Conservation (phyloP, 2,888 invertebrate species). For the Euplexia lucipara region DNA sequence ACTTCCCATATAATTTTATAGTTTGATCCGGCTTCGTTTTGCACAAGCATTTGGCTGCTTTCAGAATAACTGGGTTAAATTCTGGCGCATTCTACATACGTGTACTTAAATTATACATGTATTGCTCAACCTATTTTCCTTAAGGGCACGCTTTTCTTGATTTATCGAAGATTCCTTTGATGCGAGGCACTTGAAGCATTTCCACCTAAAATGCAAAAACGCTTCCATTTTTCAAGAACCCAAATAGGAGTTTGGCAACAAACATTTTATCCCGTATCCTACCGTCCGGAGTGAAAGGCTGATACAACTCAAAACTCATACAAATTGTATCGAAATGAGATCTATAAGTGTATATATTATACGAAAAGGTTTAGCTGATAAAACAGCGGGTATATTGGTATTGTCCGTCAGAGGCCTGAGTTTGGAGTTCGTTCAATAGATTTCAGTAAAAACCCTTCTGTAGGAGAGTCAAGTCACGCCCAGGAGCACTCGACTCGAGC, state of each 20-base stretch:
- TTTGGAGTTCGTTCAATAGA: conserved; percentile 59
- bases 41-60: conserved; percentile 30
- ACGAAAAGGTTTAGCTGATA: conserved; percentile 64
- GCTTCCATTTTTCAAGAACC: conserved; percentile 54
- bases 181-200: conserved; percentile 42
- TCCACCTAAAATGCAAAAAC: conserved; percentile 58
- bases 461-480: conserved; percentile 77
- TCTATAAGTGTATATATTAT: conserved; percentile 53
- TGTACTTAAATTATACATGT: conserved; percentile 46
- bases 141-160: conserved; percentile 50
- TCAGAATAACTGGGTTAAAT: conserved; percentile 46
- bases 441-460: conserved; percentile 57
- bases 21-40: conserved; percentile 41
- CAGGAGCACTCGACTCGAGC: conserved; percentile 69
- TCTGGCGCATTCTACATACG: conserved; percentile 24
- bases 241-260: conserved; percentile 40
- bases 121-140: conserved; percentile 52
- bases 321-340: conserved; percentile 64
- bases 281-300: conserved; percentile 41
- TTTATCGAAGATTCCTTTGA: conserved; percentile 59
- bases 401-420: conserved; percentile 63
- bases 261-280: conserved; percentile 45
- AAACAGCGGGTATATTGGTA: conserved; percentile 64
- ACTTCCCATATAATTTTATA: conserved; percentile 55
- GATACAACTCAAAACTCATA: conserved; percentile 64